phyloP scores from a whole-genome alignment of 2,797 vertebrate genomes.

The Alcedo atthis region DNA sequence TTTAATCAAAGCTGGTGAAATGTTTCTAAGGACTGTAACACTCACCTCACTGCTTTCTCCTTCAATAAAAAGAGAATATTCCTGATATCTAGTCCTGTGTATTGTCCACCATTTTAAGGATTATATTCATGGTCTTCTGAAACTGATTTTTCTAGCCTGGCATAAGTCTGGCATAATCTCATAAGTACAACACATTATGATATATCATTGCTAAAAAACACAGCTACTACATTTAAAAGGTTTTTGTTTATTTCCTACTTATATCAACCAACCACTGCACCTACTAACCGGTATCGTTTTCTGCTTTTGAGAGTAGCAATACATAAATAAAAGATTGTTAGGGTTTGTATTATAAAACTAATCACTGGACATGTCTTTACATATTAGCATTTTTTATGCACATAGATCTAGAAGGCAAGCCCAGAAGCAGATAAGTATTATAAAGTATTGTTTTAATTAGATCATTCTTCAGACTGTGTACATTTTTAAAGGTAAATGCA shows the following conservation, averaged over 20 bases:
- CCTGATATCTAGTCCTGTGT: not conserved
- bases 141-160: not conserved
- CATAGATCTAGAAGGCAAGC: not conserved
- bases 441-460: not conserved
- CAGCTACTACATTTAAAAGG: conserved; percentile 9
- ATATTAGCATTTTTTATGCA: not conserved
- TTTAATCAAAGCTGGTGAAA: not conserved
- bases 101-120: not conserved
- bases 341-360: conserved; percentile 19
- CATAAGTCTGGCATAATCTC: not conserved
- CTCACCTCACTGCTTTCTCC: not conserved
- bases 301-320: not conserved
- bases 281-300: not conserved
- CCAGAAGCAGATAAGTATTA: not conserved
- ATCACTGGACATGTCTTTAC: not conserved
- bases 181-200: not conserved
- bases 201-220: conserved; percentile 16
- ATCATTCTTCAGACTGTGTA: not conserved
- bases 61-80: not conserved
- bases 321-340: conserved; percentile 36
- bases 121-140: not conserved
- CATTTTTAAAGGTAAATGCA: not conserved
- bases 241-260: conserved; percentile 43
- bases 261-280: conserved; percentile 15
- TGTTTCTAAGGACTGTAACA: not conserved